phyloP scores from a whole-genome alignment of 2,113 vertebrate species.

The Nyctibius bracteatus region DNA sequence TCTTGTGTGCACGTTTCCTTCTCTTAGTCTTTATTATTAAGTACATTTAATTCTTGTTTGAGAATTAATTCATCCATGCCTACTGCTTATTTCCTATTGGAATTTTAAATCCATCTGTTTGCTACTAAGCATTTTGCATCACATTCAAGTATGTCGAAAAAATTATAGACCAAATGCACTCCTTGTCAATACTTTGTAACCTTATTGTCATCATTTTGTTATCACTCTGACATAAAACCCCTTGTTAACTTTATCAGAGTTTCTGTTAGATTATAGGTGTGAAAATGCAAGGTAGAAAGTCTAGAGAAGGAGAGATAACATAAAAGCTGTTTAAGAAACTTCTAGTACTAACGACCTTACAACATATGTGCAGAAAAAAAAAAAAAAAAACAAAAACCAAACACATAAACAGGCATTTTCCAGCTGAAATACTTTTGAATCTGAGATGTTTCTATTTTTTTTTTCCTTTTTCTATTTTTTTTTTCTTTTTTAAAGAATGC shows the following conservation, averaged over 20 bases:
- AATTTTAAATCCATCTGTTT: neutral
- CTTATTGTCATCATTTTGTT: neutral
- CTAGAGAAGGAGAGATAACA: neutral
- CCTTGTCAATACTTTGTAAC: neutral
- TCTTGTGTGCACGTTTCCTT: neutral
- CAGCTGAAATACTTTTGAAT: neutral
- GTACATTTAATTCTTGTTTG: neutral
- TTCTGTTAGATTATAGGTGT: neutral
- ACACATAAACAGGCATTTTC: neutral
- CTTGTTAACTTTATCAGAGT: neutral
- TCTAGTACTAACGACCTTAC: neutral
- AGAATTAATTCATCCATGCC: neutral
- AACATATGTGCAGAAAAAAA: accelerated
- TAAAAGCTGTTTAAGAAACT: neutral
- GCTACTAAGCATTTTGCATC: neutral
- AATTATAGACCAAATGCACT: neutral
- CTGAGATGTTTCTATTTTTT: neutral
- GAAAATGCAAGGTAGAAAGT: neutral
- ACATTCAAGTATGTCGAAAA: neutral
- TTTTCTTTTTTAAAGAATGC: neutral
- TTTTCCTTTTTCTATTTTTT: neutral
- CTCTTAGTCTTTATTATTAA: neutral
- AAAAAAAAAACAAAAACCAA: neutral
- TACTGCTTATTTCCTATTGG: neutral
- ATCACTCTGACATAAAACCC: neutral